phyloP scores from a whole-genome alignment of 2,113 vertebrate genomes.

The Dermatemys mawii region DNA sequence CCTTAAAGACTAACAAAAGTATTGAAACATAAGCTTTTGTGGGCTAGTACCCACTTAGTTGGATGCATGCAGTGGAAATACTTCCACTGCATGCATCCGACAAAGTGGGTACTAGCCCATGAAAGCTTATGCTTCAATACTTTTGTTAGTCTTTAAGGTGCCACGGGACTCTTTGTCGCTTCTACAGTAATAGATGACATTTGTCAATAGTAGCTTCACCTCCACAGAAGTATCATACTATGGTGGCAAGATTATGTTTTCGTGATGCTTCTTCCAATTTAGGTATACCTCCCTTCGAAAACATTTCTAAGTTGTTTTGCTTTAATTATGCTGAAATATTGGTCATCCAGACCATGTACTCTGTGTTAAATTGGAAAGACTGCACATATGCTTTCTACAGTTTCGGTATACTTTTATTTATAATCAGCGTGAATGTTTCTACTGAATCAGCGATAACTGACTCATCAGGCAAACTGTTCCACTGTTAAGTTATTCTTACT shows the following conservation, averaged over 20 bases:
- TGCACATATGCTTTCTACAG: neutral
- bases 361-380: neutral
- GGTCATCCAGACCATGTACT: neutral
- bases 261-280: neutral
- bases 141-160: too few relatives aligned
- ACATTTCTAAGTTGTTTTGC: neutral
- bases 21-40: too few relatives aligned
- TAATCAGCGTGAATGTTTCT: neutral
- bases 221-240: neutral
- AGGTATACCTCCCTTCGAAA: neutral
- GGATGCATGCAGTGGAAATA: too few relatives aligned
- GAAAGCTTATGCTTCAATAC: too few relatives aligned
- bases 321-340: neutral
- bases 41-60: too few relatives aligned
- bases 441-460: neutral
- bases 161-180: too few relatives aligned
- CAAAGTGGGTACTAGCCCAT: too few relatives aligned
- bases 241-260: neutral
- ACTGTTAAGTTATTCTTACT: neutral
- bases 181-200: neutral
- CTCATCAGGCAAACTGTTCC: neutral
- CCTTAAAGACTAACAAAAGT: too few relatives aligned
- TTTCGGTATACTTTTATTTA: neutral
- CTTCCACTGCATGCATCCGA: too few relatives aligned
- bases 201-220: accelerated